Base-by-base conservation (phyloP, 2,113 vertebrate genomes). In the Corapipo altera region DNA sequence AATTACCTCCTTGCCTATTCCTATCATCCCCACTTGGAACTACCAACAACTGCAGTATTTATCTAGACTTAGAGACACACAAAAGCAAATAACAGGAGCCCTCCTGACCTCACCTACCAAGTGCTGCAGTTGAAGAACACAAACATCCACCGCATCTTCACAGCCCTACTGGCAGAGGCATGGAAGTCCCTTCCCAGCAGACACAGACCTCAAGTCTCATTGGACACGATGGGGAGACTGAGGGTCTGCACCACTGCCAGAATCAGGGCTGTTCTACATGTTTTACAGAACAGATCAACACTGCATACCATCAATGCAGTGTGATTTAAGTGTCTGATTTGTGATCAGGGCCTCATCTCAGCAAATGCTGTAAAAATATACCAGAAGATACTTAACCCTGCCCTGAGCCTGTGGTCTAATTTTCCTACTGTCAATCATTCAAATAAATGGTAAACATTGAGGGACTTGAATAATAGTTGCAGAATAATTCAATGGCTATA, bases 401-500 rank as follows among this genome's bases (percentile, higher is more conserved):
- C 49, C 73, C 41, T 57, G 33, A 67, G 35, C 43, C 65, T 67
- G 46, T 70, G 35, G 35, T 89, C 67, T 93, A 41, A 86, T 90
- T 59, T 88, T 55, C 48, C 55, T 74, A 28, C 26, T 43, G 62
- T 80, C 78, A 85, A 43, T 88, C 73, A 87, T 69, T 70, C 49
- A 69, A 94, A 88, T 37, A 88, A 88, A 83, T 44, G 43, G 65
- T 57, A 95, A 94, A 92, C 26, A 78, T 43, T 7, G 14, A 78
- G 52, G 35, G 65, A 88, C 48, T 26, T 52, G 39, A 91, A 21
- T 67, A 93, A 86, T 2, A 83, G 72, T 71, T 5, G 3, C 72
- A 86, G 75, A 92, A 96, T 83, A 94, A 86, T 61, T 84, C 69
- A 93, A 46, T 33, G 90, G 55, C 59, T 84, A 6, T 16, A 86